Conservation (phyloP, 2,113 vertebrate species). For the Tichodroma muraria region DNA sequence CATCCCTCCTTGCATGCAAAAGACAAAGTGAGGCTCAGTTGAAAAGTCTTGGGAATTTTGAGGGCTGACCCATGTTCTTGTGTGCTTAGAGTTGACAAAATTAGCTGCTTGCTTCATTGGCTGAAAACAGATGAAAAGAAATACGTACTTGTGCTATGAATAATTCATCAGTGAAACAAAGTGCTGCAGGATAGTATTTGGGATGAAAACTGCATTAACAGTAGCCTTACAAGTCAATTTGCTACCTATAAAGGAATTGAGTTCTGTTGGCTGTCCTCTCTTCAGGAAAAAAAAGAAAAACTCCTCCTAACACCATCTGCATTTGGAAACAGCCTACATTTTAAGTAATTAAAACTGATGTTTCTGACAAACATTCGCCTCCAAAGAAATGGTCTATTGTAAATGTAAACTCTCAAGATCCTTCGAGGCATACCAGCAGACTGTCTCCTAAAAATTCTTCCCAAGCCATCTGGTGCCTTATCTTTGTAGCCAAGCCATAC, state of each 20-base stretch:
- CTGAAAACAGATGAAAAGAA: not conserved
- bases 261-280: not conserved
- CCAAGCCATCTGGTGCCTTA: conserved; percentile 59
- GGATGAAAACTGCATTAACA: not conserved
- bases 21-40: not conserved
- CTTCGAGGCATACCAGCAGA: conserved; percentile 40
- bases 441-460: conserved; percentile 62
- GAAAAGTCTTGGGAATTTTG: not conserved
- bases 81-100: not conserved
- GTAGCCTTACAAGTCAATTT: not conserved
- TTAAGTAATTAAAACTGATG: conserved; percentile 44
- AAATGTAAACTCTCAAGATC: conserved; percentile 41
- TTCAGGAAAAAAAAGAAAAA: not conserved
- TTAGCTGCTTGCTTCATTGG: not conserved
- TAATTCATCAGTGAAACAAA: not conserved
- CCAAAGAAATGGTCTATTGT: conserved; percentile 35
- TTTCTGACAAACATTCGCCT: conserved; percentile 31
- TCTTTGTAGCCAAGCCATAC: conserved; percentile 54
- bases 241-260: not conserved
- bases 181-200: not conserved
- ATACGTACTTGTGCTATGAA: not conserved
- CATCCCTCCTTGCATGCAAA: not conserved
- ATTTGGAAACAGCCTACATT: conserved; percentile 39
- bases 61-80: not conserved
- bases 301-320: not conserved